Conservation (phyloP, 1,140 invertebrate species). For the Danaus plexippus region DNA sequence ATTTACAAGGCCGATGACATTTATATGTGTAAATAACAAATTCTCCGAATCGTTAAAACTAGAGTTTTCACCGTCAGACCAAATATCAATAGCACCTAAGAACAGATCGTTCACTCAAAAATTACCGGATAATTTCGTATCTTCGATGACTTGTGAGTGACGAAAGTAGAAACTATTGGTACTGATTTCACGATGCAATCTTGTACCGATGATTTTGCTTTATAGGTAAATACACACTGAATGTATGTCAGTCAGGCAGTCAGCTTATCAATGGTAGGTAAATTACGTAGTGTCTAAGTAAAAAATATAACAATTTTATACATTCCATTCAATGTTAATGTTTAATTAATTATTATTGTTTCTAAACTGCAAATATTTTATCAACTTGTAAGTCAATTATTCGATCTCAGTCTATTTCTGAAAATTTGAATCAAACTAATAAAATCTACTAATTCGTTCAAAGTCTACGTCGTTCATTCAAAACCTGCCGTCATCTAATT, state of each 20-base stretch:
- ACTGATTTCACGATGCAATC: too few species aligned
- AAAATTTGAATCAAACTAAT: slow-evolving; percentile 41
- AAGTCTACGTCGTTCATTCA: slow-evolving; percentile 66
- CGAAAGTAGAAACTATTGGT: too few species aligned
- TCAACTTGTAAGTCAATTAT: slow-evolving; percentile 17
- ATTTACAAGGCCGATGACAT: too few species aligned
- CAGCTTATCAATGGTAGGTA: slow-evolving; percentile 16
- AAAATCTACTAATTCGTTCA: slow-evolving; percentile 55
- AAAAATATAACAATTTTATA: slow-evolving; percentile 12
- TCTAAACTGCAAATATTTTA: slow-evolving; percentile 40
- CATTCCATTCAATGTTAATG: slow-evolving; percentile 19
- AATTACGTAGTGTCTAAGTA: slow-evolving; percentile 6
- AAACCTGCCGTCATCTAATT: slow-evolving; percentile 64
- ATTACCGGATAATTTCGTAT: too few species aligned
- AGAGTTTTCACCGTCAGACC: too few species aligned
- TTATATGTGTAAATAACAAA: too few species aligned
- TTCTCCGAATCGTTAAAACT: too few species aligned
- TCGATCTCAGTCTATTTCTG: slow-evolving; percentile 47
- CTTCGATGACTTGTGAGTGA: too few species aligned
- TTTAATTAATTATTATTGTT: slow-evolving; percentile 30
- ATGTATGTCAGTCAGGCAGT: slow-evolving; percentile 28
- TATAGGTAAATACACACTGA: too few species aligned
- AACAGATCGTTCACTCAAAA: too few species aligned
- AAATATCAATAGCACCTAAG: too few species aligned
- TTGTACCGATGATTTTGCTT: too few species aligned